Base-by-base conservation (phyloP, 1,140 invertebrate genomes). In the Drosophila erecta region DNA sequence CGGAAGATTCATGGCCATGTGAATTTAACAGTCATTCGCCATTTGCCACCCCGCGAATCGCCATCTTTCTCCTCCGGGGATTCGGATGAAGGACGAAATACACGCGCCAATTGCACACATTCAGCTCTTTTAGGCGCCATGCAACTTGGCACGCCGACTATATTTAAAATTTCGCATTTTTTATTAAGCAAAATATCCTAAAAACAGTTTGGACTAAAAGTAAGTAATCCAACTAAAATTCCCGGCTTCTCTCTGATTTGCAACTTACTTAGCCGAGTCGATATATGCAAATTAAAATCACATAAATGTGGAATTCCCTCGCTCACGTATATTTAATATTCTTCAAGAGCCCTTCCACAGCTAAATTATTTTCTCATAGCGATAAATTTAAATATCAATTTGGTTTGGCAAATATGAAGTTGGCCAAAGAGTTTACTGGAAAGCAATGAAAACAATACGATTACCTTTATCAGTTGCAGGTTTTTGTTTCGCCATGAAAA, bases 11-110 rank as follows among this genome's bases (percentile, higher is more conserved):
- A 76, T 76, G 61, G 61, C 54, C 65, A 49, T 76, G 60, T 41
- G 73, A 76, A 58, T 76, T 76, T 66, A 76, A 76, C 73, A 66
- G 73, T 54, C 71, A 75, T 56, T 66, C 62, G 40, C 61, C 14
- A 14, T 43, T 40, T 14, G 11, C 24, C n/a, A 12, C 0, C 22
- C n/a, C 14, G 22, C 2, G 17, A 20, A 10, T 37, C 24, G 3
- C 2, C 6, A 1, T 3, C 15, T 22, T 35, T 11, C 40, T 11
- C 37, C 7, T n/a, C 24, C 7, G 10, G 8, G 11, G 4, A 40
- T 20, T 38, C 30, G 37, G 50, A 15, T 10, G 12, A 22, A 20
- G 15, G 41, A 10, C 57, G 64, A 67, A 69, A 69, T 54, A 55
- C 35, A 24, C 62, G 43, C 56, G 69, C 46, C 55, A 72, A 72